Evolutionary conservation across 2,888 invertebrate species (phyloP).

Genomic region (Andrena hattorfiana): DNA sequence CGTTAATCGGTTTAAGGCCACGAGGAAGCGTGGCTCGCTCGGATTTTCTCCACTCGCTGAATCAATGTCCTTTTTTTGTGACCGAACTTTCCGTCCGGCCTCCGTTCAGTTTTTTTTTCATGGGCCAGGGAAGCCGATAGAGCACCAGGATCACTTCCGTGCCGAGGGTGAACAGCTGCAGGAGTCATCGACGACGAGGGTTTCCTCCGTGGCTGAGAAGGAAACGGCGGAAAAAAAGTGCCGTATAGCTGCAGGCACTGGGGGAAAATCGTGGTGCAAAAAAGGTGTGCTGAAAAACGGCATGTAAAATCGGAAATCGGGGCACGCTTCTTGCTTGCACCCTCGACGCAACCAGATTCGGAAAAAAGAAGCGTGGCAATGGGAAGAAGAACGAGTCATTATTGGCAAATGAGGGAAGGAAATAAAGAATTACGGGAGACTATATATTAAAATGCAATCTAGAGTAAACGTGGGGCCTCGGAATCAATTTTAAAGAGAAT

Average conservation of each 20-base stretch:
- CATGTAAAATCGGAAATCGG: constrained; percentile 19
- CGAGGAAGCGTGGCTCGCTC: constrained; percentile 34
- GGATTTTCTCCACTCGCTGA: constrained; percentile 40
- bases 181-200: constrained; percentile 63
- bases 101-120: constrained; percentile 55
- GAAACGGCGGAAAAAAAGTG: constrained; percentile 72
- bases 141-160: constrained; percentile 68
- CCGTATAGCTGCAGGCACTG: not conserved
- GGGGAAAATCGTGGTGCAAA: constrained; percentile 12
- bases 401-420: not conserved
- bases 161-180: constrained; percentile 72
- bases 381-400: not conserved
- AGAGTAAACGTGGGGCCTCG: no score
- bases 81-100: constrained; percentile 1
- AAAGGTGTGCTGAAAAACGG: not conserved
- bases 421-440: no score
- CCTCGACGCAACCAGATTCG: not conserved
- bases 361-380: not conserved
- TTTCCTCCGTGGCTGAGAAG: constrained; percentile 71
- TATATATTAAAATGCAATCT: no score
- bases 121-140: constrained; percentile 62
- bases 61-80: constrained; percentile 25
- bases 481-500: no score
- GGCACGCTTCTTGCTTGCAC: not conserved
- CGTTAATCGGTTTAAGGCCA: constrained; percentile 54